phyloP scores from a whole-genome alignment of 2,797 vertebrate genomes.

The Anabas testudineus region DNA sequence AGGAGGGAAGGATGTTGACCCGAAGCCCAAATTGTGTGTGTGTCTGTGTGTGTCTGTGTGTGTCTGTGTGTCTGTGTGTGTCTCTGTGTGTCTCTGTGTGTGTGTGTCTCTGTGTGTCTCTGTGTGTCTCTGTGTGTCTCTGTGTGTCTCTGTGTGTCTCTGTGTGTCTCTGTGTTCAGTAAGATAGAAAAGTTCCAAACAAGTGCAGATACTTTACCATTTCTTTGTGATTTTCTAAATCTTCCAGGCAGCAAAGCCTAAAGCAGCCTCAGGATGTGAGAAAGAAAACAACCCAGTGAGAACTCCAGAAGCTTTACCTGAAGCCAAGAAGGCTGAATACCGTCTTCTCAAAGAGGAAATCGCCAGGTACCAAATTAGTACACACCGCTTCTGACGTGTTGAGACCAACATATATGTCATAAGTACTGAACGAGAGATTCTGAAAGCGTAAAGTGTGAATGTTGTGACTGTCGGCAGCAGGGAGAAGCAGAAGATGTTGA shows the following conservation, averaged over 20 bases:
- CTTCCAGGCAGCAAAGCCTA: slow-evolving; percentile 91
- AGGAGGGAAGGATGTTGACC: too few relatives aligned
- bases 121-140: too few relatives aligned
- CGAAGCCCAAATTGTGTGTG: too few relatives aligned
- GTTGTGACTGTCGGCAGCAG: slow-evolving; percentile 75
- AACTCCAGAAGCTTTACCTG: slow-evolving; percentile 89
- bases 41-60: too few relatives aligned
- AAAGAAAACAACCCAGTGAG: slow-evolving; percentile 96
- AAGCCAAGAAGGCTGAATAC: slow-evolving; percentile 91
- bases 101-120: too few relatives aligned
- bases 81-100: too few relatives aligned
- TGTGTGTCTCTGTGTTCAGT: too few relatives aligned
- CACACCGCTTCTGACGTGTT: too few relatives aligned
- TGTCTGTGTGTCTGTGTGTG: too few relatives aligned
- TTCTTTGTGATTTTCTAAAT: background rate
- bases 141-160: too few relatives aligned
- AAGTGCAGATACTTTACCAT: too few relatives aligned
- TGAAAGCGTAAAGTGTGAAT: background rate
- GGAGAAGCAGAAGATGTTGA: slow-evolving; percentile 90
- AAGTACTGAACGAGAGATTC: background rate
- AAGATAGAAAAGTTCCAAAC: background rate
- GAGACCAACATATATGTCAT: too few relatives aligned
- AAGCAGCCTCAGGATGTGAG: slow-evolving; percentile 88
- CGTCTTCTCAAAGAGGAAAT: slow-evolving; percentile 91
- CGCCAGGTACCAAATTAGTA: slow-evolving; percentile 84